Conservation (phyloP, 1,140 invertebrate genomes). For the Oncopeltus fasciatus region DNA sequence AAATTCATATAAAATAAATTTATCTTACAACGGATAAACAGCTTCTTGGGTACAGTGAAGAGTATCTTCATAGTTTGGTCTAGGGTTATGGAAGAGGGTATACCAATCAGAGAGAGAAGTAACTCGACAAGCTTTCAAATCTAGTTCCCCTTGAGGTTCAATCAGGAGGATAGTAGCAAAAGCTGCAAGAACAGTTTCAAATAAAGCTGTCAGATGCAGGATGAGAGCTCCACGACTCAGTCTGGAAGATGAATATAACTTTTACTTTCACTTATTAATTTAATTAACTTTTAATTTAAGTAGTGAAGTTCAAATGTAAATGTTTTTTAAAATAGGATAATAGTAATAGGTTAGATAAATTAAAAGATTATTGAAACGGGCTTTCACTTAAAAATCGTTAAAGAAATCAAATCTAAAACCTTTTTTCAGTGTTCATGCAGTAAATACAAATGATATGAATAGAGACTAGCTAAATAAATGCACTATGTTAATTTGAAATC, state of each 20-base stretch:
- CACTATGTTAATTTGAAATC: too few species aligned
- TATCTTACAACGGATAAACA: slow-evolving; percentile 85
- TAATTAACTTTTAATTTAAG: too few species aligned
- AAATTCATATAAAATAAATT: background rate
- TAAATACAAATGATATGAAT: too few species aligned
- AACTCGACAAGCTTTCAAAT: slow-evolving; percentile 60
- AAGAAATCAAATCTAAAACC: too few species aligned
- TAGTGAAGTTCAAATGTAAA: too few species aligned
- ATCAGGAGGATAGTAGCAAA: slow-evolving; percentile 57
- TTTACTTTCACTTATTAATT: too few species aligned
- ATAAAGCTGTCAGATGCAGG: slow-evolving; percentile 59
- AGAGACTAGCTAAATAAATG: too few species aligned
- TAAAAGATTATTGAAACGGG: too few species aligned
- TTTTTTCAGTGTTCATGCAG: too few species aligned
- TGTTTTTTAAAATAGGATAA: too few species aligned
- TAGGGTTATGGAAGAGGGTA: slow-evolving; percentile 84
- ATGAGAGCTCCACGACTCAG: slow-evolving; percentile 55
- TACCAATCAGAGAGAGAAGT: slow-evolving; percentile 85
- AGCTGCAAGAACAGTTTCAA: slow-evolving; percentile 61
- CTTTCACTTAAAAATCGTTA: too few species aligned
- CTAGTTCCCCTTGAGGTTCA: slow-evolving; percentile 59
- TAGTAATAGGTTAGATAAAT: too few species aligned
- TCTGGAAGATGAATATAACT: slow-evolving; percentile 34
- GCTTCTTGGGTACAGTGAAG: slow-evolving; percentile 92
- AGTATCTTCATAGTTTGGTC: slow-evolving; percentile 74